Percentiles rank a stretch among this genome's conserved stretches.
phyloP scores from a whole-genome alignment of 2,113 vertebrate species.

The Psephotus haematonotus region DNA sequence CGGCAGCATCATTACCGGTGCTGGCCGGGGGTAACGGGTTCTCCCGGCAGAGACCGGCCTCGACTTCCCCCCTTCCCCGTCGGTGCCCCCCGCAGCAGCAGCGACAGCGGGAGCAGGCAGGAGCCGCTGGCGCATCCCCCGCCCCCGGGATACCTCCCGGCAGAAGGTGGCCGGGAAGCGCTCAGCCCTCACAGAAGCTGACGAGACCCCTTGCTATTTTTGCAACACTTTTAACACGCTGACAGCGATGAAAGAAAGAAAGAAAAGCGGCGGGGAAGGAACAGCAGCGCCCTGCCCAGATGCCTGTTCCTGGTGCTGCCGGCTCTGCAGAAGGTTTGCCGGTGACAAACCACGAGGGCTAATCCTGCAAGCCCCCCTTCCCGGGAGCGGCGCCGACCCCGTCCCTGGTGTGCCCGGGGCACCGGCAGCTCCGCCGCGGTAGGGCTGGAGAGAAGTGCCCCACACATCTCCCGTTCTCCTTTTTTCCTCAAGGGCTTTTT shows the following conservation, averaged over 20 bases:
- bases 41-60: too few relatives aligned
- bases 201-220: background rate
- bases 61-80: background rate
- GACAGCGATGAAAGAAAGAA: background rate
- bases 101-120: background rate
- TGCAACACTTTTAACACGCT: background rate
- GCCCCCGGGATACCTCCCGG: too few relatives aligned
- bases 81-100: background rate
- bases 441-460: background rate
- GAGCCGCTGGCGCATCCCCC: background rate
- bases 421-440: background rate
- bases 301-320: too few relatives aligned
- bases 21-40: background rate
- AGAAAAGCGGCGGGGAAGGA: background rate
- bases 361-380: background rate
- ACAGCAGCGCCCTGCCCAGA: background rate
- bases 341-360: background rate
- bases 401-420: background rate
- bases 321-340: background rate
- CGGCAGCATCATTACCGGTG: fast-evolving
- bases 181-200: background rate
- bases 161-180: background rate
- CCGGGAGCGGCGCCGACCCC: background rate
- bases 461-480: background rate
- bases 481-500: background rate